Evolutionary conservation across 2,797 vertebrate genomes (phyloP), one percentile per base, ranked within the genome.

Genomic region (Eulemur mongoz): DNA sequence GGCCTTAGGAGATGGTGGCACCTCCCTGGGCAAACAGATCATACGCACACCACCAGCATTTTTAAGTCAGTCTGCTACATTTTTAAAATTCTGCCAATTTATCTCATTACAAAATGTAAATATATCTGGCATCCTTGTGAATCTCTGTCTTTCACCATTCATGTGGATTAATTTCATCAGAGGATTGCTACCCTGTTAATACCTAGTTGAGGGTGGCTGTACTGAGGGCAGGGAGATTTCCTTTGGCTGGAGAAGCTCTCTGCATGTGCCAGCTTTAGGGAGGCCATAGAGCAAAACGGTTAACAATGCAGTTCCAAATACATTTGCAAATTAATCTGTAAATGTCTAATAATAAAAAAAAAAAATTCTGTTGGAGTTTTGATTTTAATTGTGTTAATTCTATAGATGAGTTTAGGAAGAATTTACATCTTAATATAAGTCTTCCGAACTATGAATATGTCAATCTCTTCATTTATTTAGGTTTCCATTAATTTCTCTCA

Each of bases 41-140:
- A 30, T 27, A 70, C 1, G 1, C 52, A 57, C 1, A 52, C 14
- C 5, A 67, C 25, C 27, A 73, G 80, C 78, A 87, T 80, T 95
- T 85, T 93, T 67, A 91, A 61, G 20, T 91, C 65, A 50, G 63
- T 76, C 43, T 84, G 45, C n/a, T 76, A 17, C 65, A 93, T 93
- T 93, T 69, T 87, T 96, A 69, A 93, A 95, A 87, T 96, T 87
- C 59, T 11, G 83, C 65, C 38, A 73, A 25, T 89, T 92, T 35
- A 81, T 87, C 59, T 84, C 65, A 89, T 91, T 89, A 94, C 70
- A 45, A 95, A 89, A 86, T 94, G 63, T 69, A 93, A 96, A 85
- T 91, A 69, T 32, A 57, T 45, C 61, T 40, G 61, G 30, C 52
- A 75, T 48, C 45, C 54, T 76, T 79, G 20, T 82, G 76, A 81